Evolutionary conservation across 2,113 vertebrate species (phyloP).

Genomic region (Sprattus sprattus): DNA sequence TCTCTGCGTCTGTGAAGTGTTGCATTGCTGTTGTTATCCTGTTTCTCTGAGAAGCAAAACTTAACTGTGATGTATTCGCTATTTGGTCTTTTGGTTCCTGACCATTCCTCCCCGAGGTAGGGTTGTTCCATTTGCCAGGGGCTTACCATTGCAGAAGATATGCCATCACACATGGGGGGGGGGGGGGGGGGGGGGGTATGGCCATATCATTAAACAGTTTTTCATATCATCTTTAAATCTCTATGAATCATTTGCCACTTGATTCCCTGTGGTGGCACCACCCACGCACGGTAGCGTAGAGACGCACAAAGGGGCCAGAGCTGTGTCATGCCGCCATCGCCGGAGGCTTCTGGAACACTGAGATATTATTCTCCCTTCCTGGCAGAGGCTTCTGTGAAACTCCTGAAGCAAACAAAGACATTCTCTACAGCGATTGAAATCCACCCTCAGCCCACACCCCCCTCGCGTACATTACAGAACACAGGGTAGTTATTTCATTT

Average conservation of each 20-base stretch:
- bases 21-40: neutral
- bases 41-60: neutral
- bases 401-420: slow-evolving; percentile 40
- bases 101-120: neutral
- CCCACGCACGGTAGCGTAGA: slow-evolving; percentile 48
- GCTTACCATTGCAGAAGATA: slow-evolving; percentile 13
- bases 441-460: slow-evolving; percentile 18
- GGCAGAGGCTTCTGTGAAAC: slow-evolving; percentile 40
- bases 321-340: neutral
- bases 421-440: slow-evolving; percentile 23
- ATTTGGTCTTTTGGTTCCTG: neutral
- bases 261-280: slow-evolving; percentile 45
- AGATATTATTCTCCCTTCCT: slow-evolving; percentile 49
- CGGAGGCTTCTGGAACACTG: slow-evolving; percentile 38
- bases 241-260: slow-evolving; percentile 40
- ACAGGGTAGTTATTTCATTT: neutral
- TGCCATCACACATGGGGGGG: neutral
- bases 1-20: slow-evolving; percentile 1
- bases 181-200: neutral
- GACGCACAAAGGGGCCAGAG: slow-evolving; percentile 39
- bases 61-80: neutral
- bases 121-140: neutral
- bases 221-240: slow-evolving; percentile 51
- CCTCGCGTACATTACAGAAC: slow-evolving; percentile 2
- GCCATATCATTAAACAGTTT: slow-evolving; percentile 41